Evolutionary conservation across 1,140 invertebrate genomes (phyloP).

Genomic region (Formica exsecta): DNA sequence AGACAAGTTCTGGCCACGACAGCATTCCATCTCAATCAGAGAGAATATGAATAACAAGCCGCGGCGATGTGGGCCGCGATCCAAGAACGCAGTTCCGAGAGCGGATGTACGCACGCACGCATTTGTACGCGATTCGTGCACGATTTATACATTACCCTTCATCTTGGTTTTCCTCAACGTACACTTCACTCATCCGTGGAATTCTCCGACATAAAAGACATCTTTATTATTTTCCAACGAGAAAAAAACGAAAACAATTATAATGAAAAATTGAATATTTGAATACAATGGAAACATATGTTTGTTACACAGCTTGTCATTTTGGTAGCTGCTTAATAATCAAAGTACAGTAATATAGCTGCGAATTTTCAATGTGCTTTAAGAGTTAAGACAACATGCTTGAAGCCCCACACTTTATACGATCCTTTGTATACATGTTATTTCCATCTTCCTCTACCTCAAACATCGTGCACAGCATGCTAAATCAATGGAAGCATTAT

Average conservation of each 20-base stretch:
- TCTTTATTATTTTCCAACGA: conserved; percentile 5
- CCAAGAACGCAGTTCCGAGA: conserved; percentile 64
- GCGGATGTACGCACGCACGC: conserved; percentile 62
- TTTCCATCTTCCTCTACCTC: conserved; percentile 16
- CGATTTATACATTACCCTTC: conserved; percentile 24
- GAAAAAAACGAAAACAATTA: conserved; percentile 23
- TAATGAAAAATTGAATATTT: conserved; percentile 19
- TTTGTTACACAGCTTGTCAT: conserved; percentile 15
- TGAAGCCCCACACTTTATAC: conserved; percentile 28
- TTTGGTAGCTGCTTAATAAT: conserved; percentile 35
- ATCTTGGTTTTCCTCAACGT: conserved; percentile 19
- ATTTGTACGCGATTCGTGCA: conserved; percentile 19
- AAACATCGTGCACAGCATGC: conserved; percentile 34
- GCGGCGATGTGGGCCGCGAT: conserved; percentile 65
- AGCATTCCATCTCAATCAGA: conserved; percentile 79
- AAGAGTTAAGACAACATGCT: conserved; percentile 52
- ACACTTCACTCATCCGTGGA: background rate
- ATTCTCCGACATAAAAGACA: background rate
- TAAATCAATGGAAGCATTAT: conserved; percentile 48
- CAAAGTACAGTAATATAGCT: background rate
- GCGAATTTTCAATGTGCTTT: background rate
- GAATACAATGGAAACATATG: conserved; percentile 31
- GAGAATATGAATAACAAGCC: conserved; percentile 74
- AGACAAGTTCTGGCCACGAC: conserved; percentile 70
- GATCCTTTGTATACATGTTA: conserved; percentile 49